Conservation (phyloP, 92 coral and sea anemone genomes). For the Phenganax stokvisi region DNA sequence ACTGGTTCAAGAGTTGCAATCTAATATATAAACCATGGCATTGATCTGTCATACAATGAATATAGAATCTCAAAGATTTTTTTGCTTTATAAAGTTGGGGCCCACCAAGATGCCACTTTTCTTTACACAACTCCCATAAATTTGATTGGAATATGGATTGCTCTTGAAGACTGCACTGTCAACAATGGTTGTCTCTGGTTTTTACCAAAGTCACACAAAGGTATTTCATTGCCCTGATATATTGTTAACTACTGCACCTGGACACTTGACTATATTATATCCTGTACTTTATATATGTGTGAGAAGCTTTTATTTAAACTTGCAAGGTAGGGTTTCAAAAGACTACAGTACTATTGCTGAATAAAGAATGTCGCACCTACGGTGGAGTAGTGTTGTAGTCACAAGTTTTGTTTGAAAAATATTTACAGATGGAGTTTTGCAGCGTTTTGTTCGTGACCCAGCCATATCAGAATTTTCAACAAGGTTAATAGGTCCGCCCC, state of each 20-base stretch:
- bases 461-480: constrained; percentile 23
- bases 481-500: constrained; percentile 20
- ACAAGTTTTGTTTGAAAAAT: background rate
- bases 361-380: no score
- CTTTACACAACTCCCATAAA: constrained; percentile 70
- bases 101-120: constrained; percentile 88
- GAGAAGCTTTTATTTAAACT: no score
- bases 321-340: no score
- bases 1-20: no score
- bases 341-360: no score
- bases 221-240: constrained; percentile 38
- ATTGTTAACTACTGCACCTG: background rate
- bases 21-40: no score
- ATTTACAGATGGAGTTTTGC: constrained; percentile 53
- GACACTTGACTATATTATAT: no score
- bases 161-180: constrained; percentile 85
- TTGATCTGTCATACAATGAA: no score
- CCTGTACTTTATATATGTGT: no score
- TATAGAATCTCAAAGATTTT: background rate
- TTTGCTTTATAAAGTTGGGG: constrained; percentile 45
- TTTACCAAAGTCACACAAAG: constrained; percentile 81
- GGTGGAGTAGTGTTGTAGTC: no score
- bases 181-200: constrained; percentile 93
- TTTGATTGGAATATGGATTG: constrained; percentile 89
- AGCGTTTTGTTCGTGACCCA: constrained; percentile 67